These are phyloP conservation scores for Amphimallon solstitiale DNA, from an alignment of 2,888 invertebrate genomes.

Conservation along the genomic window DNA sequence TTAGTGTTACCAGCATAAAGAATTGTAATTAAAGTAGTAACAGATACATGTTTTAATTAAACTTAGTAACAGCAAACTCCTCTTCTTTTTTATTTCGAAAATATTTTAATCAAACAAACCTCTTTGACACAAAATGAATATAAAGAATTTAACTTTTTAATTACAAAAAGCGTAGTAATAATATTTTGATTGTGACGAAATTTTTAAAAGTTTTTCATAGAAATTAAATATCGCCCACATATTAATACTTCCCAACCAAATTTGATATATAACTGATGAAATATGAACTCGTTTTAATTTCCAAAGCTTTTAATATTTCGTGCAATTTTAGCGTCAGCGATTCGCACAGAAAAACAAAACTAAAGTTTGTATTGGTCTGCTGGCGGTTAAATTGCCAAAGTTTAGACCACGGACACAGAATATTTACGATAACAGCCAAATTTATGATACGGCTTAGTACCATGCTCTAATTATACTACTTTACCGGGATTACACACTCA, in stretches of 20 bases:
- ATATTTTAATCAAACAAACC: neutral
- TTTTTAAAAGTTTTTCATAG: too few species aligned
- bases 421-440: slow-evolving; percentile 23
- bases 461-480: slow-evolving; percentile 18
- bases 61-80: neutral
- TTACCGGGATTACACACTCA: slow-evolving; percentile 8
- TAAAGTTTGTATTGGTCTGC: slow-evolving; percentile 4
- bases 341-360: slow-evolving; percentile 1
- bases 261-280: neutral
- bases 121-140: neutral
- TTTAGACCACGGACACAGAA: slow-evolving; percentile 15
- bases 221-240: too few species aligned
- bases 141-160: slow-evolving; percentile 5
- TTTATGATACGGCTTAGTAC: slow-evolving; percentile 20
- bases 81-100: neutral
- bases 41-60: slow-evolving; percentile 8
- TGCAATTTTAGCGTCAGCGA: neutral
- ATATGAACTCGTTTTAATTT: neutral
- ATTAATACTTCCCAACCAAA: neutral
- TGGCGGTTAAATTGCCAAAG: slow-evolving; percentile 20
- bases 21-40: too few species aligned
- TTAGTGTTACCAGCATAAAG: too few species aligned
- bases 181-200: neutral
- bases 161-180: neutral
- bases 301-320: neutral